Evolutionary conservation across 2,113 vertebrate genomes (phyloP).

Genomic region (Leucoraja erinaceus): DNA sequence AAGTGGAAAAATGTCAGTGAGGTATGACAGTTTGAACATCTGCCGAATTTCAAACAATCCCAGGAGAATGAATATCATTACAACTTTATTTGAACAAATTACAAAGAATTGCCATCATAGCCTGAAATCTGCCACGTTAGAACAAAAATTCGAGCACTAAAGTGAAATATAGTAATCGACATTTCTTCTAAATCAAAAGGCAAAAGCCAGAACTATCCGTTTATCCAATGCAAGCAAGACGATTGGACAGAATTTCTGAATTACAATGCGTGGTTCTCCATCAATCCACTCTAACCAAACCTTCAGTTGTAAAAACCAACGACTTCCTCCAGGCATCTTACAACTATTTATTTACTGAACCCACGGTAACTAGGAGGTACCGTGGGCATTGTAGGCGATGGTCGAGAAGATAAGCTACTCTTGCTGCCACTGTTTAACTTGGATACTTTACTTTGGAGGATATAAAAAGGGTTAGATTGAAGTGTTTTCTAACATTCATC

Average conservation of each 20-base stretch:
- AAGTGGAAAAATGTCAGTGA: background rate
- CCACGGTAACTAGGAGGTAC: no score
- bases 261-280: background rate
- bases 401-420: background rate
- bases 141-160: background rate
- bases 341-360: no score
- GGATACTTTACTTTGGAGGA: background rate
- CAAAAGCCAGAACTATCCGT: background rate
- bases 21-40: background rate
- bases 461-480: background rate
- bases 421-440: background rate
- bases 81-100: background rate
- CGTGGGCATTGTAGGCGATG: no score
- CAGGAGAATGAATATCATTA: background rate
- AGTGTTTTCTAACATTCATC: no score
- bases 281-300: background rate
- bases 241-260: background rate
- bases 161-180: background rate
- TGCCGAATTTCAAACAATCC: background rate
- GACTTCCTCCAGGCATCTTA: no score
- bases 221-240: background rate
- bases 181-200: background rate
- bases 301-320: no score
- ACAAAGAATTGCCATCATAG: background rate
- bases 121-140: background rate